A percentile compares a stretch with the other conserved stretches of the same genome.
Evolutionary conservation across 2,888 invertebrate genomes (phyloP).

Genomic region (Sialis fuliginosa): DNA sequence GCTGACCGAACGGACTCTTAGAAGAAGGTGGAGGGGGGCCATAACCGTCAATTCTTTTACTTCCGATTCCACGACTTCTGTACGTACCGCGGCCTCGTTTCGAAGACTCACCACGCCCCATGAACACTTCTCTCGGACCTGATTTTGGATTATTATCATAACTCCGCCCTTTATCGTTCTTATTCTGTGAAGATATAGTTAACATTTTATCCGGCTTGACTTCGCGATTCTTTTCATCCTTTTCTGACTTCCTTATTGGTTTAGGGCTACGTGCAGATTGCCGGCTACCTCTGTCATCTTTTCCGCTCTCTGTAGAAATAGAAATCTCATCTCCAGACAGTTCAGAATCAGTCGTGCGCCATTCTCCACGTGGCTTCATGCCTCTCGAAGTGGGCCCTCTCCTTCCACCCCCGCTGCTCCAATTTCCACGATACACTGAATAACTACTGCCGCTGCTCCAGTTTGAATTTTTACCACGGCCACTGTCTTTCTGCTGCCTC

Average conservation of each 20-base stretch:
- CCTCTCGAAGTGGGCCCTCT: conserved; percentile 21
- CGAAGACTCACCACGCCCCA: conserved; percentile 78
- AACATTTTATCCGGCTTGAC: conserved; percentile 12
- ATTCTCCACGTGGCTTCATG: conserved; percentile 21
- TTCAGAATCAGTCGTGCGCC: conserved; percentile 48
- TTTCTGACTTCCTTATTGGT: conserved; percentile 29
- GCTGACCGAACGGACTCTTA: conserved; percentile 51
- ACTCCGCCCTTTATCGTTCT: conserved; percentile 18
- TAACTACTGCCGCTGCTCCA: conserved; percentile 27
- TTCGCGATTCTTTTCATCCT: conserved; percentile 40
- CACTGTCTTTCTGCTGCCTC: conserved; percentile 2
- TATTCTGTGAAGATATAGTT: conserved; percentile 12
- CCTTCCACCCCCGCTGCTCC: conserved; percentile 23
- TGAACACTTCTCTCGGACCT: conserved; percentile 46
- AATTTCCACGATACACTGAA: conserved; percentile 17
- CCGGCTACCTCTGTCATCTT: conserved; percentile 31
- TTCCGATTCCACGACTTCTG: conserved; percentile 31
- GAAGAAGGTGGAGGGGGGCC: conserved; percentile 71
- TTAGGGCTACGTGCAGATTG: conserved; percentile 32
- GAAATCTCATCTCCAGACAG: conserved; percentile 54
- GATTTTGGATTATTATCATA: conserved; percentile 17
- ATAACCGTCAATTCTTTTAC: conserved; percentile 52
- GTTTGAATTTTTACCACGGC: conserved; percentile 8
- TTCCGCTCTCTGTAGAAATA: conserved; percentile 33
- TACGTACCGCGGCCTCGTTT: conserved; percentile 52